These are phyloP conservation scores for Diabrotica undecimpunctata DNA, from an alignment of 1,140 invertebrate genomes.

Conservation along the genomic window DNA sequence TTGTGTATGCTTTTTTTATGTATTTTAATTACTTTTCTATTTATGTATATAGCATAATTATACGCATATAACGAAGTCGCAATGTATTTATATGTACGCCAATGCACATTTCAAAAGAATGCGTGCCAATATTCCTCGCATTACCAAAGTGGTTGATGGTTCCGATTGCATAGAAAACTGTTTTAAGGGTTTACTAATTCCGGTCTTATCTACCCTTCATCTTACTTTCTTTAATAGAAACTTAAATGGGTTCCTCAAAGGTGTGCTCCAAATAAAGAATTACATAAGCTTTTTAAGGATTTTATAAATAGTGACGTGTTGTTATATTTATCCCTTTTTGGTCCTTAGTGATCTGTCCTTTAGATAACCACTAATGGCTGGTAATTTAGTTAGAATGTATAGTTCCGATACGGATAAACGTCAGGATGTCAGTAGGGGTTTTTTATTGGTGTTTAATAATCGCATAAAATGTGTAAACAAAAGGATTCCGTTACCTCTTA, in stretches of 20 bases:
- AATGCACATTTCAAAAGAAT: constrained; percentile 24
- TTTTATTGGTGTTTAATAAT: constrained; percentile 3
- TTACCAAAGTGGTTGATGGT: constrained; percentile 32
- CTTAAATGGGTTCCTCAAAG: constrained; percentile 30
- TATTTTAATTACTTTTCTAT: too few species aligned
- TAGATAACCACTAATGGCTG: constrained; percentile 8
- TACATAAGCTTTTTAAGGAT: constrained; percentile 23
- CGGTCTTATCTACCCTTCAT: constrained; percentile 23
- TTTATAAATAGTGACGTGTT: constrained; percentile 21
- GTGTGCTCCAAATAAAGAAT: constrained; percentile 26
- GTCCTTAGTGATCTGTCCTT: constrained; percentile 8
- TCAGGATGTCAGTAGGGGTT: constrained; percentile 13
- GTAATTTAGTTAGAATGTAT: constrained; percentile 17
- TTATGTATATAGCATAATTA: too few species aligned
- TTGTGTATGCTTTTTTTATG: too few species aligned
- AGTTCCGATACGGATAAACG: constrained; percentile 15
- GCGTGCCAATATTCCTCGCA: constrained; percentile 31
- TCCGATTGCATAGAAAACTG: constrained; percentile 26
- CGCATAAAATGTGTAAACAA: too few species aligned
- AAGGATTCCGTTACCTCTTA: too few species aligned
- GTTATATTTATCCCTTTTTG: constrained; percentile 23
- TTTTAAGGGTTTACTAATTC: constrained; percentile 26
- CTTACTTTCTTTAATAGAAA: constrained; percentile 22
- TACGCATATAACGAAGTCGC: background rate
- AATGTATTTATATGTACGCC: background rate